A percentile compares a stretch with the other conserved stretches of the same genome.
phyloP scores from a whole-genome alignment of 2,888 invertebrate genomes.

The Trichopoda pennipes region DNA sequence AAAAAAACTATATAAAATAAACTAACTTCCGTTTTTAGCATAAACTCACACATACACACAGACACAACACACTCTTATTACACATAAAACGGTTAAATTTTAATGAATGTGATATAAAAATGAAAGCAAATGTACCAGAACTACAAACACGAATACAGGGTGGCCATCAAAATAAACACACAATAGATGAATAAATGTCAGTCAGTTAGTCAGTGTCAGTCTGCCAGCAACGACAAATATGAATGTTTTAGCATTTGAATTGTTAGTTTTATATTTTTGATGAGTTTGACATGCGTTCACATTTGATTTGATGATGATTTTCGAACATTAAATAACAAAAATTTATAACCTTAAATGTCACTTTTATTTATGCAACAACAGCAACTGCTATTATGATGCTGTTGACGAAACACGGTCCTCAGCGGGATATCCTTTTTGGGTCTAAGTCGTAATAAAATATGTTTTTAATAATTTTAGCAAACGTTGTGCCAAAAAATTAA shows the following conservation, averaged over 20 bases:
- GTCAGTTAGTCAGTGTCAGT: conserved; percentile 35
- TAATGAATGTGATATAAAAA: conserved; percentile 57
- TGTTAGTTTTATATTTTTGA: conserved; percentile 75
- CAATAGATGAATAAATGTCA: conserved; percentile 38
- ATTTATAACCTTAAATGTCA: conserved; percentile 72
- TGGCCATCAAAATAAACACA: not conserved
- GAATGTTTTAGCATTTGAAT: conserved; percentile 2
- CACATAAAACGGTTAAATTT: conserved; percentile 37
- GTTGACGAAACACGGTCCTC: conserved; percentile 61
- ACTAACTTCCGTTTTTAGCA: conserved; percentile 76
- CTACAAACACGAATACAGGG: conserved; percentile 31
- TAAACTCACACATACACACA: conserved; percentile 12
- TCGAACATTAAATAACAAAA: conserved; percentile 74
- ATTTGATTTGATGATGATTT: conserved; percentile 73
- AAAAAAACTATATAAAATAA: conserved; percentile 75
- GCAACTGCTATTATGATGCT: conserved; percentile 20
- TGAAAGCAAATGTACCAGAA: conserved; percentile 65
- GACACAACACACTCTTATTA: conserved; percentile 4
- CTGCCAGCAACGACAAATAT: conserved; percentile 57
- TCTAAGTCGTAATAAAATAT: conserved; percentile 63
- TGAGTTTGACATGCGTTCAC: conserved; percentile 81
- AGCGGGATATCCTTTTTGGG: conserved; percentile 66
- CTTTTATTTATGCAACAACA: conserved; percentile 67
- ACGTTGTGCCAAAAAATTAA: conserved; percentile 75
- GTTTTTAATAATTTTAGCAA: conserved; percentile 54